Base-by-base conservation (phyloP, 2,113 vertebrate genomes). In the Amphiprion ocellaris region DNA sequence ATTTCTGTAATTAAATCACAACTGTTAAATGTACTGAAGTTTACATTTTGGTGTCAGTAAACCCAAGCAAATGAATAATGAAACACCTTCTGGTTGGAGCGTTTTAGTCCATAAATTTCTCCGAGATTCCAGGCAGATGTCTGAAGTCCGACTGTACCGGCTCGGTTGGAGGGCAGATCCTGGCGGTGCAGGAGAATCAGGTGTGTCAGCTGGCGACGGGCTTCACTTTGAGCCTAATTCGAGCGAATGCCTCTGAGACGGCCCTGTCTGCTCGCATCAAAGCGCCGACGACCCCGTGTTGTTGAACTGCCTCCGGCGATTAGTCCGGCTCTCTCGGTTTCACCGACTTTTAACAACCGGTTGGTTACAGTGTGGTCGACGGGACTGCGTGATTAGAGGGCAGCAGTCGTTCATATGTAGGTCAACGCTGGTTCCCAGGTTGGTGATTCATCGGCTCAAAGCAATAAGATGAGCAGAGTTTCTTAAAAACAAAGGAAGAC, bases 211-310 rank as follows among this genome's bases (percentile, higher is more conserved):
- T 30, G 5, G n/a, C 16, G 11, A 68, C 28, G 26, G 52, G 70
- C 26, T 69, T 86, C 78, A 49, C 81, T 81, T 83, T 88, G 88
- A 90, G 75, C 24, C 72, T 90, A 87, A 92, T 87, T 70, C 66
- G 28, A 68, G 50, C 60, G 81, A 81, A 83, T 49, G 77, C 62
- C 71, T 85, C 59, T 17, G 86, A 85, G 88, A 81, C 76, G 78
- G 58, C 33, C 41, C 78, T 79, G 91, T 90, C 89, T 78, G 65
- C 85, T 86, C 12, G 63, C 77, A 88, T 91, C 83, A 88, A 46
- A 78, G 76, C 77, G 24, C 64, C 65, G 90, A 66, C 58, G n/a
- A 65, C 67, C 82, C 14, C 79, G 69, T 49, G 74, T 85, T 80
- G 84, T 77, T 85, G 65, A 39, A 10, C 65, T 67, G 90, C 83